Percentiles rank a stretch among this genome's conserved stretches.
These are phyloP conservation scores for Brachyhypopomus occidentalis DNA, from an alignment of 2,113 vertebrate genomes.

Conservation along the genomic window DNA sequence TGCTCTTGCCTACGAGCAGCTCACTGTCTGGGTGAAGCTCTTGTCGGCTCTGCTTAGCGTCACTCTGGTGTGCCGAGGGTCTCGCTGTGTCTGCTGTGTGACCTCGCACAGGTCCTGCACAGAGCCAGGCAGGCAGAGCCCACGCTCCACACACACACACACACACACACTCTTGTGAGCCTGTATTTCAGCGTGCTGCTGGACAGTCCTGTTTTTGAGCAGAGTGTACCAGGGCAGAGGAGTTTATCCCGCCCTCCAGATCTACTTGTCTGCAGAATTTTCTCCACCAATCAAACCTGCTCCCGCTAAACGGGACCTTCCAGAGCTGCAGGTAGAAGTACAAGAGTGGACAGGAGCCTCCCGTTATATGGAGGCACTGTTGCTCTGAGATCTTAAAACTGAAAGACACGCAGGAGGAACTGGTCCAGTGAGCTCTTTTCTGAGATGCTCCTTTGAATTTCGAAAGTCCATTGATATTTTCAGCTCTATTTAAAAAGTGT, in stretches of 20 bases:
- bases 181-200: background rate
- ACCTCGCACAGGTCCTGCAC: background rate
- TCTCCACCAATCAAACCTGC: too few relatives aligned
- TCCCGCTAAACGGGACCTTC: too few relatives aligned
- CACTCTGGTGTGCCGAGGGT: background rate
- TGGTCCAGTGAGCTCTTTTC: background rate
- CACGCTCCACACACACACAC: background rate
- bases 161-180: background rate
- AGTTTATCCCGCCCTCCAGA: too few relatives aligned
- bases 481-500: too few relatives aligned
- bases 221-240: background rate
- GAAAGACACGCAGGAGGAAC: background rate
- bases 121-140: constrained; percentile 1
- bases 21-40: background rate
- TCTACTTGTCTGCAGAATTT: background rate
- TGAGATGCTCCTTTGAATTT: too few relatives aligned
- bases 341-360: too few relatives aligned
- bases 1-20: background rate
- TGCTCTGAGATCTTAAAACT: background rate
- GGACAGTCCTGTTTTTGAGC: background rate
- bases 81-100: background rate
- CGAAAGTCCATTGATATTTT: too few relatives aligned
- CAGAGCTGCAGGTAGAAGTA: too few relatives aligned
- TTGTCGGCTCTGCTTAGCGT: background rate
- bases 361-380: background rate